phyloP scores from a whole-genome alignment of 2,888 invertebrate genomes.

The Erebia palarica region DNA sequence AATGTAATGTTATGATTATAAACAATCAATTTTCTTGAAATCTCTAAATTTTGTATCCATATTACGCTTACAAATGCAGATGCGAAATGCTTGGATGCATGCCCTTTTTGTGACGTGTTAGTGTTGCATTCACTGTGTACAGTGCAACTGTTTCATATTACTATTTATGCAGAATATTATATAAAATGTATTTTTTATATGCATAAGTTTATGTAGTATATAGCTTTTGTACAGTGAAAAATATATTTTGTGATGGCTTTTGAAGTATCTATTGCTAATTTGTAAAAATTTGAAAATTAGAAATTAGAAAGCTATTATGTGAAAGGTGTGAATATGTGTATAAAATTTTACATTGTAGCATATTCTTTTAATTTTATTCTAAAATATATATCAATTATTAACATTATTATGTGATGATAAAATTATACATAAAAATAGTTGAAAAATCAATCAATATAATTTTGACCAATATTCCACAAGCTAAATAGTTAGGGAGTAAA shows the following conservation, averaged over 20 bases:
- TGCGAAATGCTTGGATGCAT: not conserved
- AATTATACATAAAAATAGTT: no score
- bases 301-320: not conserved
- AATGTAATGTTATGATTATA: not conserved
- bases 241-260: not conserved
- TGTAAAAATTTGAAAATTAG: not conserved
- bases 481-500: no score
- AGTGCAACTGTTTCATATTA: not conserved
- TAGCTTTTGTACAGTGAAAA: not conserved
- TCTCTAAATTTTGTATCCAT: constrained; percentile 1
- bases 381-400: not conserved
- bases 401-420: no score
- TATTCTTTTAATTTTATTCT: not conserved
- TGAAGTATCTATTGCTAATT: not conserved
- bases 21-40: not conserved
- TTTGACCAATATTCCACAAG: no score
- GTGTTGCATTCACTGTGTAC: not conserved
- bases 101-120: not conserved
- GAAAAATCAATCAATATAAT: no score
- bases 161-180: not conserved
- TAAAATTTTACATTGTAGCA: not conserved
- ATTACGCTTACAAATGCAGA: constrained; percentile 1
- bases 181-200: not conserved
- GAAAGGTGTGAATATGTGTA: not conserved
- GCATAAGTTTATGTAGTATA: not conserved